A percentile compares a stretch with the other conserved stretches of the same genome.
Conservation (phyloP, 2,113 vertebrate genomes). For the Callochromis pleurospilus region DNA sequence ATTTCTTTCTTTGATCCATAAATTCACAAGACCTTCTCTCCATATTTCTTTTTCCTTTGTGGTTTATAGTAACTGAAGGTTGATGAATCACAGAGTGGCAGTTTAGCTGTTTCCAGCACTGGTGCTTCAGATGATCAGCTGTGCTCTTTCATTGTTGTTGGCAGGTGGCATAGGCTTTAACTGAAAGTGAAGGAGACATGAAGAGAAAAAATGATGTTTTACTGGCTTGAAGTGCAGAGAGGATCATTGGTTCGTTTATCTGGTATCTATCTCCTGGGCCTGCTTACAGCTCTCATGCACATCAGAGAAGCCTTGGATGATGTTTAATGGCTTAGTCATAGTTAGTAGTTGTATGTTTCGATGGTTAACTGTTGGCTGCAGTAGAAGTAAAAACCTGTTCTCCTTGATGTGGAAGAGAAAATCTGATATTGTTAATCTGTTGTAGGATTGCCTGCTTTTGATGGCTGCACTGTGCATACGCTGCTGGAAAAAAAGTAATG, state of each 20-base stretch:
- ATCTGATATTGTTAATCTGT: background rate
- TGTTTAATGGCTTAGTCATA: background rate
- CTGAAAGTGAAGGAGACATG: background rate
- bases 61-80: background rate
- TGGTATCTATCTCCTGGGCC: background rate
- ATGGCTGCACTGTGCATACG: background rate
- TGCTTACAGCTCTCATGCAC: background rate
- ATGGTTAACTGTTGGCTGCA: background rate
- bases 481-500: background rate
- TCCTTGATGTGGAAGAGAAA: background rate
- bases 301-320: background rate
- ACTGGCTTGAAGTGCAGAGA: constrained; percentile 6
- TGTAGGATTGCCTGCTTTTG: background rate
- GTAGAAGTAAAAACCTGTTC: background rate
- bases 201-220: background rate
- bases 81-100: background rate
- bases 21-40: background rate
- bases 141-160: background rate
- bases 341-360: background rate
- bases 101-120: background rate
- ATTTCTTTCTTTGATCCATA: background rate
- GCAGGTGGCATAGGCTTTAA: background rate
- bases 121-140: background rate
- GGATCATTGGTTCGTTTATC: constrained; percentile 9
- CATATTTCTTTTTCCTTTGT: background rate